phyloP scores from a whole-genome alignment of 2,797 vertebrate species.

The Scolopax rusticola region DNA sequence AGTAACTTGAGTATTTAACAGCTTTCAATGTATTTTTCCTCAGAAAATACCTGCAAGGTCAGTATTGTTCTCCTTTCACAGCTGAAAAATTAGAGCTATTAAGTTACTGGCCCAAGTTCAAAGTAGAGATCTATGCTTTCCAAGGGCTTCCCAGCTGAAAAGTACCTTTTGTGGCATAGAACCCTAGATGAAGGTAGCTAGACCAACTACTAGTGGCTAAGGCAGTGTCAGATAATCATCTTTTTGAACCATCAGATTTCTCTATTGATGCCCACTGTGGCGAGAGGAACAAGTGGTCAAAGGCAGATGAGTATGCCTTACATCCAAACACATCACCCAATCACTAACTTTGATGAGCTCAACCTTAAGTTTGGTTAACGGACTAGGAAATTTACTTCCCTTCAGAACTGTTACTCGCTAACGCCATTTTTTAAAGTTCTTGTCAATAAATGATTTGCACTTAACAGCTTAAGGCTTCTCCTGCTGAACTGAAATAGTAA shows the following conservation, averaged over 20 bases:
- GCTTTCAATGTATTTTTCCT: background rate
- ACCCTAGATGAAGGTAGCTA: background rate
- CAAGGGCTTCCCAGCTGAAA: background rate
- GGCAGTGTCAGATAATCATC: background rate
- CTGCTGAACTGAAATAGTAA: background rate
- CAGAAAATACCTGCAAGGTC: background rate
- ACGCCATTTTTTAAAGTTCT: background rate
- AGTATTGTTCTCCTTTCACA: background rate
- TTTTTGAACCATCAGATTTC: background rate
- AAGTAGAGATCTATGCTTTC: background rate
- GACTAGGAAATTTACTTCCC: background rate
- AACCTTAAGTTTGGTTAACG: background rate
- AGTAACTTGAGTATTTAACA: background rate
- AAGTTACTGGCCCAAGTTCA: background rate
- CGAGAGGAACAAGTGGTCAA: background rate
- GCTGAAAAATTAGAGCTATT: background rate
- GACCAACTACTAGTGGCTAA: too few relatives aligned
- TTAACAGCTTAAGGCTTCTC: background rate
- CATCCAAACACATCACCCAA: background rate
- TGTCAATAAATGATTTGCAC: background rate
- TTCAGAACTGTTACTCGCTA: background rate
- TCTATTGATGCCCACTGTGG: background rate
- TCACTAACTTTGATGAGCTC: background rate
- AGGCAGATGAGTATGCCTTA: background rate
- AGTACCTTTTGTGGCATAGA: background rate